Evolutionary conservation across 2,113 vertebrate genomes (phyloP).

Genomic region (Aepyceros melampus): DNA sequence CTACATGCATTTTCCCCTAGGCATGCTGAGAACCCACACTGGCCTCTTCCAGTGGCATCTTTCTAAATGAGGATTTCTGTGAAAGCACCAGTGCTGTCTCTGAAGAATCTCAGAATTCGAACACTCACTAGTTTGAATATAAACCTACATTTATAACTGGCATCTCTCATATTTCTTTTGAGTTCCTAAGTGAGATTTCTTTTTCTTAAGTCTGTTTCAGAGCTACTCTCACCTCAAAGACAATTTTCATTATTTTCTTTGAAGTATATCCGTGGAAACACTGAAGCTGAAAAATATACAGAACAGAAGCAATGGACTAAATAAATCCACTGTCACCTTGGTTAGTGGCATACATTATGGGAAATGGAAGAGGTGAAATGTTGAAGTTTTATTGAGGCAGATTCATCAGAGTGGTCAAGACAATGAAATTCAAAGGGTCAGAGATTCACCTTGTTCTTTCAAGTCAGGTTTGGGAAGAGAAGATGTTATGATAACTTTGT

Average conservation of each 20-base stretch:
- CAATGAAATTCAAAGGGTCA: not conserved
- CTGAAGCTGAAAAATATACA: not conserved
- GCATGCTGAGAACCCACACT: not conserved
- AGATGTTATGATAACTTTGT: not conserved
- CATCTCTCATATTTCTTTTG: constrained; percentile 20
- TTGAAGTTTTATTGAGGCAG: not conserved
- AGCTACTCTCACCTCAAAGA: not conserved
- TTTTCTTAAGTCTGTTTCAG: not conserved
- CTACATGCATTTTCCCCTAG: not conserved
- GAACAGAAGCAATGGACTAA: not conserved
- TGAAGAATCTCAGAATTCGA: not conserved
- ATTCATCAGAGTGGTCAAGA: not conserved
- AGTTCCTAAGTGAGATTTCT: constrained; percentile 23
- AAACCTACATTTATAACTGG: not conserved
- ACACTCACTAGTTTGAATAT: not conserved
- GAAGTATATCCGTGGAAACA: not conserved
- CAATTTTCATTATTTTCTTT: constrained; percentile 38
- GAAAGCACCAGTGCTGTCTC: not conserved
- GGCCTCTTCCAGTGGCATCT: not conserved
- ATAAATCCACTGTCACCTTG: not conserved
- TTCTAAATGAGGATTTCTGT: not conserved
- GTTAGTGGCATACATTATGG: not conserved
- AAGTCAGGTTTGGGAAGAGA: not conserved
- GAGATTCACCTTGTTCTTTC: not conserved
- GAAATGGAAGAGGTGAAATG: not conserved